Base-by-base conservation (phyloP, 2,113 vertebrate genomes). In the Oreocharis arfaki region DNA sequence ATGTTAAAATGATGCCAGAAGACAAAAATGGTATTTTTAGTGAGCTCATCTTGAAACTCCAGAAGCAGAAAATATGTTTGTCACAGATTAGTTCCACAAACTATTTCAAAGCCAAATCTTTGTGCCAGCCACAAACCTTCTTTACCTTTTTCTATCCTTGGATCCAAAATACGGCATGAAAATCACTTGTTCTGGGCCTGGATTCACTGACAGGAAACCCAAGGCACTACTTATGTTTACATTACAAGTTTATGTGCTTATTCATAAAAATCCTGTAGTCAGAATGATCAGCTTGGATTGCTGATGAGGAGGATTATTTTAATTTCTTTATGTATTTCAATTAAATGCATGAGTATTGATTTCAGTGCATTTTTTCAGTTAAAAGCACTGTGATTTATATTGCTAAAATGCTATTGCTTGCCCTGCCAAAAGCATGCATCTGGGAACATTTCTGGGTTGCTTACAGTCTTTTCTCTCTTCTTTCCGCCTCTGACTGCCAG, bases 281-380 rank as follows among this genome's bases (percentile, higher is more conserved):
- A 87, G 74, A 96, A 96, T n/a, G 81, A 96, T 89, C 89, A 76
- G 69, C 74, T 89, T 87, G 64, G 84, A 94, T 84, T 89, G 91
- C 89, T 89, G 89, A 91, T 82, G 95, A 96, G 89, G 41, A 97
- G 53, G 69, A 95, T 94, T 92, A 96, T 89, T 96, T 96, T 96
- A 95, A 96, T 95, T 96, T 96, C 95, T 92, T 96, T 92, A 94
- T 82, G 77, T 91, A 92, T 90, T 95, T 95, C 95, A 96, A 93
- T 96, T 94, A 96, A 96, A 96, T 91, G 77, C 49, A 60, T 35
- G 77, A 82, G 52, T 87, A 96, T 96, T 92, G 89, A 96, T 93
- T 96, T 95, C 91, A 92, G 69, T 49, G 53, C 41, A 37, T 89
- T 93, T 92, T 94, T 92, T 87, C 94, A 84, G 84, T 89, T 96